Evolutionary conservation across 2,888 invertebrate genomes (phyloP).

Genomic region (Caenorhabditis wallacei): DNA sequence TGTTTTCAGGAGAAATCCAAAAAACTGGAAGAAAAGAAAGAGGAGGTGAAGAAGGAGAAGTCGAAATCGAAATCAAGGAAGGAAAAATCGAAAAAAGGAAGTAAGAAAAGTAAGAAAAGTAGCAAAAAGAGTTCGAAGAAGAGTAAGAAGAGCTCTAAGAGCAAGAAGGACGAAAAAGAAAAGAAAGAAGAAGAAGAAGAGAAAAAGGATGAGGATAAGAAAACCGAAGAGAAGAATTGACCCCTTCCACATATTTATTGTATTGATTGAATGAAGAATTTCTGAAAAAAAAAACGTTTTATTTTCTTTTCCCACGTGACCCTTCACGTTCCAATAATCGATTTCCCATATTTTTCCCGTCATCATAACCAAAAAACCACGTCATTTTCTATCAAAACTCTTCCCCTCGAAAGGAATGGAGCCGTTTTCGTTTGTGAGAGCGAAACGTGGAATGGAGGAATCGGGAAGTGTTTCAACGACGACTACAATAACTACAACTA

Average conservation of each 20-base stretch:
- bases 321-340: too few species aligned
- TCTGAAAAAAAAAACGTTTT: too few species aligned
- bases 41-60: neutral
- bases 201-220: neutral
- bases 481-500: neutral
- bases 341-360: too few species aligned
- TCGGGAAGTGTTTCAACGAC: neutral
- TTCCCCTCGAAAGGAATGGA: too few species aligned
- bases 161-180: neutral
- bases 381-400: too few species aligned
- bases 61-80: neutral
- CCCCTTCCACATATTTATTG: too few species aligned
- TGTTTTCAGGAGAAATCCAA: constrained; percentile 3
- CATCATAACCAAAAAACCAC: too few species aligned
- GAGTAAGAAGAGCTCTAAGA: neutral
- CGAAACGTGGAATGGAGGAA: constrained; percentile 10
- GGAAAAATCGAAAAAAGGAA: neutral
- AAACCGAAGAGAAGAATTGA: neutral
- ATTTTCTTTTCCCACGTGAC: too few species aligned
- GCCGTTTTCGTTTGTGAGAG: neutral
- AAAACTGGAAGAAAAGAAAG: neutral
- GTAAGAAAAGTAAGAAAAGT: neutral
- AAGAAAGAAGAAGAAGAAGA: neutral
- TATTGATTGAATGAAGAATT: too few species aligned
- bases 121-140: neutral